Evolutionary conservation across 2,888 invertebrate species (phyloP), one percentile per base, ranked within the genome.

Genomic region (Andrena flavipes): DNA sequence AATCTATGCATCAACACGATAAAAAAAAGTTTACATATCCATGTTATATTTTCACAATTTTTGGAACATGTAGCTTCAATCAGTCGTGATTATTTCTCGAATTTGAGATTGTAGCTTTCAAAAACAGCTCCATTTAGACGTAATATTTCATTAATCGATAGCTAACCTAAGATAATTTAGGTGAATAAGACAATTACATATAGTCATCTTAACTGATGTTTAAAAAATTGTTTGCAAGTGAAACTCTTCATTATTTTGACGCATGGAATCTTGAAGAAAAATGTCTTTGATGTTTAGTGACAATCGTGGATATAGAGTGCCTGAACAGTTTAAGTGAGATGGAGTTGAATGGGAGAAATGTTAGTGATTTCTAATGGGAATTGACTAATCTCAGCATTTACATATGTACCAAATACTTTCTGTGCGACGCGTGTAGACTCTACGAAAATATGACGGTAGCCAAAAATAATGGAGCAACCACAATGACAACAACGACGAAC

Each of bases 391-490:
- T 29, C 29, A 20, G 6, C 42, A 26, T 48, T 42, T n/a, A n/a
- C n/a, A n/a, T n/a, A 8, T 13, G 59, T 49, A 51, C n/a, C 6
- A 48, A 33, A 60, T 42, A 23, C 23, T 54, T 77, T 30, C 4
- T 49, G n/a, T 8, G 70, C 42, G 16, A 59, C 63, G 23, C 51
- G 67, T 51, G 16, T 33, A 69, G 65, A 60, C 33, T 35, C 6
- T 13, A 69, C 30, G 33, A 62, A 48, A 81, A 51, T 63, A 88
- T 87, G 85, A 82, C 84, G 60, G 73, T 73, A 26, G 74, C 76
- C 13, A 88, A 85, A 33, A 81, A 64, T 3, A 87, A 82, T 60
- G 82, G 80, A 26, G 74, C 64, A 16, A 73, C 79, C 8, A 62
- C 63, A 56, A 64, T 68, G 69, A 29, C 64, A 26, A 10, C 75